Evolutionary conservation across 2,888 invertebrate species (phyloP).

Genomic region (Diaperis boleti): DNA sequence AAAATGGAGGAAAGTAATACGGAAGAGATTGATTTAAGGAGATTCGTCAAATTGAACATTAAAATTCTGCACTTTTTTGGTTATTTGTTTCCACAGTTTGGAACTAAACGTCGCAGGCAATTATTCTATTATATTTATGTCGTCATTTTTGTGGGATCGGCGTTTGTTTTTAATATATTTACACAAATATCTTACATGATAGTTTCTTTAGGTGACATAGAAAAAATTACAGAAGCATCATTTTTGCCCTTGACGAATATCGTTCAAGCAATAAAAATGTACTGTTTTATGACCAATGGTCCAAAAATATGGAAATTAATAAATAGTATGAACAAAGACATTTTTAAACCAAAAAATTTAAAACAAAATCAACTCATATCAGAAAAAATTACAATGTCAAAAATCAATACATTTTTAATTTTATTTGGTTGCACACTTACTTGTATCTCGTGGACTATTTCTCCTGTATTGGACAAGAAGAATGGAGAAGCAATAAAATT

Average conservation of each 20-base stretch:
- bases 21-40: background rate
- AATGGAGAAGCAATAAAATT: constrained; percentile 31
- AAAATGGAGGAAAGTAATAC: no score
- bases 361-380: background rate
- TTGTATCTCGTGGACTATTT: background rate
- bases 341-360: background rate
- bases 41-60: background rate
- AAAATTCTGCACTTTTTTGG: background rate
- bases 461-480: background rate
- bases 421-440: background rate
- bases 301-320: background rate
- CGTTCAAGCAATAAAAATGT: background rate
- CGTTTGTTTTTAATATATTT: background rate
- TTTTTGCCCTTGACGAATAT: background rate
- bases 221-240: constrained; percentile 1
- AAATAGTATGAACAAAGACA: background rate
- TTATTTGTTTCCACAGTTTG: background rate
- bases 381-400: background rate
- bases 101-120: background rate
- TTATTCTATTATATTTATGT: background rate
- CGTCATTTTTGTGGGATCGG: background rate
- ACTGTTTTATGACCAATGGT: background rate
- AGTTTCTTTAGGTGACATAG: background rate
- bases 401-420: background rate
- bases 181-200: background rate